These are phyloP conservation scores for Nasonia longicornis DNA, from an alignment of 1,140 invertebrate genomes.

Conservation along the genomic window DNA sequence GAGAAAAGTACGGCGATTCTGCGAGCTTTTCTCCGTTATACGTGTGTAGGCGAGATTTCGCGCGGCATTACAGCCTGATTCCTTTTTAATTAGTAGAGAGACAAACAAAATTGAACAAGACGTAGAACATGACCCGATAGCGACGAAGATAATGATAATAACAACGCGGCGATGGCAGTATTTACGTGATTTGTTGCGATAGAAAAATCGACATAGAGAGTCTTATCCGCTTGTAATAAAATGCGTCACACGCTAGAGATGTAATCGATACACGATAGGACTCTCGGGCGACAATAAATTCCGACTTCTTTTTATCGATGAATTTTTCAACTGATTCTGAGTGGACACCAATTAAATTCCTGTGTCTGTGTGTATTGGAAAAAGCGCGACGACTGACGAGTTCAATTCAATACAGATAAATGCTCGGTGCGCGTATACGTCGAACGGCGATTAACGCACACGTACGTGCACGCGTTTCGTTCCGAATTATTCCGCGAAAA, in stretches of 20 bases:
- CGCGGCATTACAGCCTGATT: no score
- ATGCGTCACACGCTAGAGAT: not conserved
- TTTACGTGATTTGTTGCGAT: not conserved
- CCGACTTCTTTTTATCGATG: not conserved
- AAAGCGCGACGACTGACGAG: not conserved
- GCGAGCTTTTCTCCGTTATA: no score
- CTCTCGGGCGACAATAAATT: not conserved
- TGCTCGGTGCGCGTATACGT: not conserved
- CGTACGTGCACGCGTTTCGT: not conserved
- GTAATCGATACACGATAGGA: not conserved
- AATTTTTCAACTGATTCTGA: not conserved
- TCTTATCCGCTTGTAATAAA: not conserved
- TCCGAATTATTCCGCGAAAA: not conserved
- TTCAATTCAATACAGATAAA: not conserved
- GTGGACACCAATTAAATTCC: not conserved
- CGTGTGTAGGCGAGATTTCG: no score
- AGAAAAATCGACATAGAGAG: not conserved
- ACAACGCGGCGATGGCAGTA: not conserved
- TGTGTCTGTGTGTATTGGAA: not conserved
- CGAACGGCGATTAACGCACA: not conserved
- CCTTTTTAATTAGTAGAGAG: no score
- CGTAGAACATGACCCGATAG: no score
- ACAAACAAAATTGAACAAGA: no score
- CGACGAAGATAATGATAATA: not conserved
- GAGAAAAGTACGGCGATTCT: conserved; percentile 6